Percentiles rank a stretch among this genome's conserved stretches.
Conservation (phyloP, 1,140 invertebrate genomes). For the Macrotrachela quadricornifera region DNA sequence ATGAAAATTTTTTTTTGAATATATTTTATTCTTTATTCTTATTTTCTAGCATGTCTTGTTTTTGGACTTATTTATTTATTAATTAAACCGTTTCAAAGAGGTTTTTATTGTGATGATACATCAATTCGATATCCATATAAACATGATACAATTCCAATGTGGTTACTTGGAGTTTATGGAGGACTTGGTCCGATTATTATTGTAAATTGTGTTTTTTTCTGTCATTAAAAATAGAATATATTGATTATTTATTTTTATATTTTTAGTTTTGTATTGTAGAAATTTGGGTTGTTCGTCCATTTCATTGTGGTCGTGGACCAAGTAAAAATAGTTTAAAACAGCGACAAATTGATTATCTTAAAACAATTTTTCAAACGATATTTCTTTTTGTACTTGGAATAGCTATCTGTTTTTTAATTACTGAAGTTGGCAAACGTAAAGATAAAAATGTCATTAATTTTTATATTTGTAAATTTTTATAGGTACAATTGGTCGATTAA, state of each 20-base stretch:
- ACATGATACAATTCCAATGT: constrained; percentile 1
- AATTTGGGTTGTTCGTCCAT: no score
- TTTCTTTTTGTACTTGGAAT: constrained; percentile 5
- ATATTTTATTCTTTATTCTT: not conserved
- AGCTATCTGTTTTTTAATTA: constrained; percentile 30
- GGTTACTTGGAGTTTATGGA: constrained; percentile 2
- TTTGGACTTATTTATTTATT: constrained; percentile 5
- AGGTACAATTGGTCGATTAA: constrained; percentile 52
- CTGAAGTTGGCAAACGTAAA: constrained; percentile 70
- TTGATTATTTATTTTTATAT: no score
- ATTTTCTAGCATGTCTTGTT: not conserved
- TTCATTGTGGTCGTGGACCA: no score
- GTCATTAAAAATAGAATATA: no score
- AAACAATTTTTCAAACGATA: not conserved
- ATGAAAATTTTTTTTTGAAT: no score
- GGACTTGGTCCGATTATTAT: not conserved
- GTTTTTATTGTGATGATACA: constrained; percentile 7
- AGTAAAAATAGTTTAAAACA: no score
- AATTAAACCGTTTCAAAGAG: constrained; percentile 1
- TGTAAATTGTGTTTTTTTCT: no score
- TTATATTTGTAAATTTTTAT: not conserved
- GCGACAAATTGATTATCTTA: no score
- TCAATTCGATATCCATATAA: constrained; percentile 2
- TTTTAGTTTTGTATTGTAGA: no score
- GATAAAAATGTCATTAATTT: not conserved